Percentiles rank a stretch among this genome's conserved stretches.
Evolutionary conservation across 2,888 invertebrate species (phyloP).

Genomic region (Melinopterus prodromus): DNA sequence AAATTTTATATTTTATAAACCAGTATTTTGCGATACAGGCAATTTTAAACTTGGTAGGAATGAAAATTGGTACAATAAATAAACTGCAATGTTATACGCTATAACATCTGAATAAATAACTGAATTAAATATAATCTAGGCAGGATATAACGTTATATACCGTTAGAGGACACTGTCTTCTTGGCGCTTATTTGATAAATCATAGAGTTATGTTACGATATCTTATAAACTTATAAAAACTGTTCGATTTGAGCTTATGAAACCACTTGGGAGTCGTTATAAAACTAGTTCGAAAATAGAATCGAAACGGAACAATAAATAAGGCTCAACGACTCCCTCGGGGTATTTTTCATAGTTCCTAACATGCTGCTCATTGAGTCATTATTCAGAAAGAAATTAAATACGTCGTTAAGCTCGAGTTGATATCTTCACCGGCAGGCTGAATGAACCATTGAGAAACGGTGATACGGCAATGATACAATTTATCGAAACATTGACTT

Average conservation of each 20-base stretch:
- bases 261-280: not conserved
- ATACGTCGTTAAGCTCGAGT: not conserved
- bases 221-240: not conserved
- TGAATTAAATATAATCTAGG: not conserved
- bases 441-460: conserved; percentile 4
- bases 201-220: not conserved
- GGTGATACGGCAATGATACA: conserved; percentile 9
- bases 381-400: not conserved
- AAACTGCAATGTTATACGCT: not conserved
- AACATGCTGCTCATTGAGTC: not conserved
- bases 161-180: not conserved
- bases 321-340: not conserved
- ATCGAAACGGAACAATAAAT: not conserved
- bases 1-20: conserved; percentile 28
- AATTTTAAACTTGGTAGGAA: not conserved
- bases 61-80: not conserved
- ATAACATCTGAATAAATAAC: not conserved
- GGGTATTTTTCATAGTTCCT: not conserved
- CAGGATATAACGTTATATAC: not conserved
- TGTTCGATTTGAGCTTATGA: not conserved
- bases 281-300: not conserved
- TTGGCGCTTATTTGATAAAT: not conserved
- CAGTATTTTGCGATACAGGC: conserved; percentile 16
- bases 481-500: conserved; percentile 21
- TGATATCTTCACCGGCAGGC: not conserved